Conservation (phyloP, 2,113 vertebrate species). For the Ctenodactylus gundi region DNA sequence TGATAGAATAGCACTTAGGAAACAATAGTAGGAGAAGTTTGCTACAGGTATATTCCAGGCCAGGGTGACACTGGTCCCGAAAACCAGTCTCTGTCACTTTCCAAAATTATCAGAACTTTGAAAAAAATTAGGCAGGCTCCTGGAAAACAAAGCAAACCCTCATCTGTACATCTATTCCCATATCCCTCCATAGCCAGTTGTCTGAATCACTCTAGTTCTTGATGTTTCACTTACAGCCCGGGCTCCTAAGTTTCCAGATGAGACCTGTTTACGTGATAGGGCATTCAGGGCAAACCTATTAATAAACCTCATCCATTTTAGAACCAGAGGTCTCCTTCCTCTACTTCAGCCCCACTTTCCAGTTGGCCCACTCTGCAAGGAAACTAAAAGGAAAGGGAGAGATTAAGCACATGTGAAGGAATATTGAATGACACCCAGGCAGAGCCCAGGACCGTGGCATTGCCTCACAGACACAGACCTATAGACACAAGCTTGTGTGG, state of each 20-base stretch:
- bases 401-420: background rate
- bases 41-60: background rate
- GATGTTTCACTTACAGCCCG: background rate
- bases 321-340: background rate
- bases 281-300: background rate
- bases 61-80: background rate
- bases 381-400: background rate
- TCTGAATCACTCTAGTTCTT: background rate
- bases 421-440: background rate
- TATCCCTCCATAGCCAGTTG: background rate
- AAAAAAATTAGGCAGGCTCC: background rate
- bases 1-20: background rate
- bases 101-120: background rate
- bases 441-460: constrained; percentile 67
- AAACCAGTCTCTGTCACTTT: background rate
- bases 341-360: background rate
- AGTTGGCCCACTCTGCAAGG: background rate
- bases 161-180: background rate
- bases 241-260: constrained; percentile 39
- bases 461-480: constrained; percentile 96
- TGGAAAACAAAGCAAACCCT: constrained; percentile 11
- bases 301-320: constrained; percentile 17
- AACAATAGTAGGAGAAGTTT: background rate
- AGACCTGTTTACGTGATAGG: background rate
- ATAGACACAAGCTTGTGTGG: constrained; percentile 99